phyloP scores from a whole-genome alignment of 2,888 invertebrate species.

The Leucophenga montana region DNA sequence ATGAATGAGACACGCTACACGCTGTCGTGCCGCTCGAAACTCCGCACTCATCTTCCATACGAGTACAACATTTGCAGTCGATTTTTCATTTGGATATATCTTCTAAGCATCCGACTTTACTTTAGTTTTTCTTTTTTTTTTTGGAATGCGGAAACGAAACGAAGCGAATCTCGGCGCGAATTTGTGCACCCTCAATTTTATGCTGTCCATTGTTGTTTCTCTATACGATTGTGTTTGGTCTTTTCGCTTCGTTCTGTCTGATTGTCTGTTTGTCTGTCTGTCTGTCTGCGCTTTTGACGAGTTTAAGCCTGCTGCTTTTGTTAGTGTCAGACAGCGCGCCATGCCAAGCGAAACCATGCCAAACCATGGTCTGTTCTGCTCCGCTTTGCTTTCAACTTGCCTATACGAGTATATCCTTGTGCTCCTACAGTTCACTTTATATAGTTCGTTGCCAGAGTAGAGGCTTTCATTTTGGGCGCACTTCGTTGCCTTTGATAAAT shows the following conservation, averaged over 20 bases:
- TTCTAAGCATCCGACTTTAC: constrained; percentile 19
- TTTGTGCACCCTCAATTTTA: constrained; percentile 9
- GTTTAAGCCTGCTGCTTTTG: constrained; percentile 19
- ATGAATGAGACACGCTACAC: constrained; percentile 24
- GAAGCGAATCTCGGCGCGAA: background rate
- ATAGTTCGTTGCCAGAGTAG: background rate
- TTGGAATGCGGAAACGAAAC: constrained; percentile 28
- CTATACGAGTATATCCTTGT: background rate
- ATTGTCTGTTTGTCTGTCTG: background rate
- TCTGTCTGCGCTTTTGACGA: constrained; percentile 21
- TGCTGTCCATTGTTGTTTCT: constrained; percentile 11
- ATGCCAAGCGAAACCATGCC: background rate
- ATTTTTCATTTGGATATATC: constrained; percentile 25
- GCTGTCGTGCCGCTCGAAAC: background rate
- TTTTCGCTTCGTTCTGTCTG: background rate
- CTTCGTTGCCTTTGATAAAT: constrained; percentile 57
- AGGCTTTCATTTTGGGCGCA: constrained; percentile 15
- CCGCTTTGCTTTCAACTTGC: background rate
- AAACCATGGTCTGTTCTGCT: background rate
- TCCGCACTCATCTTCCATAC: background rate
- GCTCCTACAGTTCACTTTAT: constrained; percentile 2
- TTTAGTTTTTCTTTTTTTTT: background rate
- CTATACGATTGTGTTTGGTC: background rate
- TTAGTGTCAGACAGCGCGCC: constrained; percentile 11
- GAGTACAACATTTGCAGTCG: constrained; percentile 5